A percentile compares a stretch with the other conserved stretches of the same genome.
phyloP scores from a whole-genome alignment of 35 echinoderm and acorn worm genomes.

The Heliocidaris erythrogramma region DNA sequence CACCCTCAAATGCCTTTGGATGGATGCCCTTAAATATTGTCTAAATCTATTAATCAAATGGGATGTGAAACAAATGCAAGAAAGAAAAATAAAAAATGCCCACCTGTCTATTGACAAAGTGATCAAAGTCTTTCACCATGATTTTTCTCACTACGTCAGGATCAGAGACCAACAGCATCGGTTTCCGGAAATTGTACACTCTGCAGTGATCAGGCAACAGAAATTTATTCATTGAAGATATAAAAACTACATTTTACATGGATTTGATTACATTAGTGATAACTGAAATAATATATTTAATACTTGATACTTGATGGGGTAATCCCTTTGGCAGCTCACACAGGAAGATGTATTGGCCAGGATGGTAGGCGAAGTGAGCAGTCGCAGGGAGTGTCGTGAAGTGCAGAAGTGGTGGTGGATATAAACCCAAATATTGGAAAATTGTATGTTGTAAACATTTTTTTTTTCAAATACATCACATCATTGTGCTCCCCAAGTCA shows the following conservation, averaged over 20 bases:
- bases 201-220: not conserved
- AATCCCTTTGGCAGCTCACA: no score
- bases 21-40: not conserved
- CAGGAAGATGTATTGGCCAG: no score
- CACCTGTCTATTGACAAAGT: slow-evolving; percentile 46
- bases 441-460: no score
- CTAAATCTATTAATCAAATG: not conserved
- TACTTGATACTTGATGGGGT: no score
- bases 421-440: no score
- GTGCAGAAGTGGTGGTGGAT: no score
- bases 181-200: slow-evolving; percentile 51
- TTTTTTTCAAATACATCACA: no score
- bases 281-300: no score
- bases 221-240: not conserved
- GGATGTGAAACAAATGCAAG: not conserved
- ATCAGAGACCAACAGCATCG: slow-evolving; percentile 46
- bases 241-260: not conserved
- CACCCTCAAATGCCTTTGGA: no score
- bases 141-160: slow-evolving; percentile 50
- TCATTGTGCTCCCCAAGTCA: no score
- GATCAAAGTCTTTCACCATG: slow-evolving; percentile 50
- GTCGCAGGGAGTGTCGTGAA: no score
- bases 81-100: not conserved
- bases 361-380: no score
- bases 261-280: not conserved